Conservation (phyloP, 2,113 vertebrate species). For the Phocoena sinus region DNA sequence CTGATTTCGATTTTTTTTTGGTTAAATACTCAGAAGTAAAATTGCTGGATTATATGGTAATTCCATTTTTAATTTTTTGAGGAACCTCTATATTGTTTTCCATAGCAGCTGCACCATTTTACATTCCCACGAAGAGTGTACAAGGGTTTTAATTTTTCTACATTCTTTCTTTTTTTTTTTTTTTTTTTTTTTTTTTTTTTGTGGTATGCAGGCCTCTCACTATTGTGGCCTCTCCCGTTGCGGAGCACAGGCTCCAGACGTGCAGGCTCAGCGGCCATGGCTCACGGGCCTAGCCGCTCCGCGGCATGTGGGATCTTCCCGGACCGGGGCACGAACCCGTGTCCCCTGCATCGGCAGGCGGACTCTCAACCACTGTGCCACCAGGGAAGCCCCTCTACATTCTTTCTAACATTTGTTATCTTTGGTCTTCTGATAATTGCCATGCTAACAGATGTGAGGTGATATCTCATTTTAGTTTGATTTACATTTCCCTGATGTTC, state of each 20-base stretch:
- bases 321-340: no score
- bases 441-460: background rate
- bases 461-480: background rate
- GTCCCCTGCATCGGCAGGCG: no score
- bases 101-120: background rate
- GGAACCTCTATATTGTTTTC: background rate
- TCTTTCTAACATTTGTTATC: background rate
- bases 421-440: background rate
- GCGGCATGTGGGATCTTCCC: no score
- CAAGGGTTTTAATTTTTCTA: background rate
- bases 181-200: no score
- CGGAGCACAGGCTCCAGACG: no score
- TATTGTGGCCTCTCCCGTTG: no score
- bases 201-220: no score
- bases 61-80: background rate
- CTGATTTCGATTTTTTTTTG: background rate
- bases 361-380: no score
- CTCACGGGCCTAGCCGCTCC: no score
- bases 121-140: background rate
- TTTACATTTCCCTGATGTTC: background rate
- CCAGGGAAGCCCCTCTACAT: background rate
- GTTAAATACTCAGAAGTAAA: background rate
- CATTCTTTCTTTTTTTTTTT: background rate
- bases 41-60: background rate
- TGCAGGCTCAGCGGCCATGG: no score